These are phyloP conservation scores for Phylloscopus trochilus DNA, from an alignment of 2,113 vertebrate species.

Conservation along the genomic window DNA sequence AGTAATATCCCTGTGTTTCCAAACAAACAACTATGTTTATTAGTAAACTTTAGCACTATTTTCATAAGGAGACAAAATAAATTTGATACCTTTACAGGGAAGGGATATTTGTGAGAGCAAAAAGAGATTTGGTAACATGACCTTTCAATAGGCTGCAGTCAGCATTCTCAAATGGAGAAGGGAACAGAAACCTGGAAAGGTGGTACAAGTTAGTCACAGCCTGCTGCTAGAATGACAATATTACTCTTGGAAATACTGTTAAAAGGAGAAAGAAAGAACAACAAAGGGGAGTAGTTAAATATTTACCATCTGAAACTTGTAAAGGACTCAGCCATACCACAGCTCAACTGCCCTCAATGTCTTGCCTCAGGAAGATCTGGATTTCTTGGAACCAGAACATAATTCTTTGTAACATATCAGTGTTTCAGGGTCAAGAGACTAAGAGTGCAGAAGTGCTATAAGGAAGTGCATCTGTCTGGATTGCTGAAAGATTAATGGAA, in stretches of 20 bases:
- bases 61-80: neutral
- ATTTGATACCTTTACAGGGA: neutral
- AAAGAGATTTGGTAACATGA: neutral
- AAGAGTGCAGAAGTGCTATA: neutral
- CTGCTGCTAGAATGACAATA: neutral
- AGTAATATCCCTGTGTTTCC: neutral
- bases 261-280: neutral
- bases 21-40: neutral
- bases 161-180: neutral
- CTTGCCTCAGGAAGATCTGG: neutral
- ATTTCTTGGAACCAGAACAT: neutral
- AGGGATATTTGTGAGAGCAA: neutral
- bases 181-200: neutral
- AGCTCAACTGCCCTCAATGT: neutral
- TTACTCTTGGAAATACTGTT: neutral
- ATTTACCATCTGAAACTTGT: conserved; percentile 10
- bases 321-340: neutral
- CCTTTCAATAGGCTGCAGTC: neutral
- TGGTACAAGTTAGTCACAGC: neutral
- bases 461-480: neutral
- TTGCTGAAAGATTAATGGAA: neutral
- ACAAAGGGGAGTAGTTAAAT: neutral
- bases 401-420: neutral
- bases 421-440: neutral
- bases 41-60: neutral